Percentiles rank a stretch among this genome's conserved stretches.
Conservation (phyloP, 1,140 invertebrate genomes). For the Drosophila miranda region DNA sequence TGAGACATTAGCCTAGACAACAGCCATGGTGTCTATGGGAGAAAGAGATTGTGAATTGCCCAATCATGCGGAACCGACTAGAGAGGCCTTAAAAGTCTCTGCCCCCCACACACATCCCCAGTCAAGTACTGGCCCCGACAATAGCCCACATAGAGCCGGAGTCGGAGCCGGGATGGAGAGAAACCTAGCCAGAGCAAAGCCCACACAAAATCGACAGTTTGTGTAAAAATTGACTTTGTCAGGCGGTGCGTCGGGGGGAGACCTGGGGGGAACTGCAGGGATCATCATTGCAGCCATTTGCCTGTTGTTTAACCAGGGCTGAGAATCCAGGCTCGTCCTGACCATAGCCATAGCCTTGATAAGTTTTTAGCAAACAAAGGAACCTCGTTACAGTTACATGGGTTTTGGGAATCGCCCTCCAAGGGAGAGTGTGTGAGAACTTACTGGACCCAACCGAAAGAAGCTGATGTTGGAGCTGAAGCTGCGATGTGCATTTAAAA, state of each 20-base stretch:
- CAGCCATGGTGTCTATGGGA: slow-evolving; percentile 36
- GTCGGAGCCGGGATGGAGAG: neutral
- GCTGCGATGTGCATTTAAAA: slow-evolving; percentile 51
- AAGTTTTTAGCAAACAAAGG: slow-evolving; percentile 76
- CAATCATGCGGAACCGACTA: slow-evolving; percentile 72
- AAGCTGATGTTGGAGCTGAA: neutral
- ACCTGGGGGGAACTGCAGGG: slow-evolving; percentile 23
- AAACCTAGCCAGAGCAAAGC: slow-evolving; percentile 13
- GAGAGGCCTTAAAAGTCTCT: slow-evolving; percentile 41
- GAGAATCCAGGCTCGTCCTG: slow-evolving; percentile 19
- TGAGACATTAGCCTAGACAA: slow-evolving; percentile 71
- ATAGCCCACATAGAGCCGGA: slow-evolving; percentile 6
- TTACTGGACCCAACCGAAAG: slow-evolving; percentile 13
- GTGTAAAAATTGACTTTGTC: slow-evolving; percentile 56
- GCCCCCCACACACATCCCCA: slow-evolving; percentile 16
- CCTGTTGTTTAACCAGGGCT: slow-evolving; percentile 50
- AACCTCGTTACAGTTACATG: slow-evolving; percentile 69
- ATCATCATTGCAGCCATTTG: slow-evolving; percentile 69
- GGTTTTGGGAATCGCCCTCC: slow-evolving; percentile 35
- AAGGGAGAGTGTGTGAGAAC: slow-evolving; percentile 23
- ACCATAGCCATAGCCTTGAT: slow-evolving; percentile 70
- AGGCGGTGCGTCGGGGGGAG: slow-evolving; percentile 12
- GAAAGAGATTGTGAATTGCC: slow-evolving; percentile 57
- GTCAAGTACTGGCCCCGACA: slow-evolving; percentile 14
- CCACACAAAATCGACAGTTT: slow-evolving; percentile 64